A percentile compares a stretch with the other conserved stretches of the same genome.
Conservation (phyloP, 1,140 invertebrate genomes). For the Drosophila lacteicornis region DNA sequence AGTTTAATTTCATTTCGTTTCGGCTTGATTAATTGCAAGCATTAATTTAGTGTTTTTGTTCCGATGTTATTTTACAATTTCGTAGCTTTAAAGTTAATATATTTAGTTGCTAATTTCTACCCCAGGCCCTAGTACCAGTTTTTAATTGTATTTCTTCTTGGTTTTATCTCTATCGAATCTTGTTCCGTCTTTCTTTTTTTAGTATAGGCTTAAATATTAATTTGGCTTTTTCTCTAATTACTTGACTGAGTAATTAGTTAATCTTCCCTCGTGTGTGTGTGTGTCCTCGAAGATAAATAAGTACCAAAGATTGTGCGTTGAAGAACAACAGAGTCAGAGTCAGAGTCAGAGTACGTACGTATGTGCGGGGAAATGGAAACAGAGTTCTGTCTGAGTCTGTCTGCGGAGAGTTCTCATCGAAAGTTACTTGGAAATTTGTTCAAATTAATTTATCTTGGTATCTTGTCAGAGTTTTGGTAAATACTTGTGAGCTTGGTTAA, state of each 20-base stretch:
- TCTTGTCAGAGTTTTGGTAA: slow-evolving; percentile 35
- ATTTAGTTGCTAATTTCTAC: slow-evolving; percentile 64
- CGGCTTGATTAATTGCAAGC: slow-evolving; percentile 43
- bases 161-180: slow-evolving; percentile 24
- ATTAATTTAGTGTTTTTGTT: slow-evolving; percentile 55
- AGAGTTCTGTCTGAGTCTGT: slow-evolving; percentile 30
- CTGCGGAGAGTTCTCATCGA: slow-evolving; percentile 1
- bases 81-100: slow-evolving; percentile 46
- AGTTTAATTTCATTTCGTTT: slow-evolving; percentile 47
- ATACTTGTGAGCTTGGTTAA: slow-evolving; percentile 36
- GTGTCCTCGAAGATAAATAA: slow-evolving; percentile 38
- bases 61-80: slow-evolving; percentile 56
- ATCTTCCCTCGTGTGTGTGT: slow-evolving; percentile 17
- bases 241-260: slow-evolving; percentile 34
- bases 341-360: slow-evolving; percentile 16
- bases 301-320: slow-evolving; percentile 38
- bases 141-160: slow-evolving; percentile 25
- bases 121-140: slow-evolving; percentile 77
- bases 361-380: slow-evolving; percentile 2
- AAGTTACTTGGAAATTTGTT: slow-evolving; percentile 38
- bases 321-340: slow-evolving; percentile 24
- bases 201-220: slow-evolving; percentile 72
- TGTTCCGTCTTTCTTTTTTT: slow-evolving; percentile 15
- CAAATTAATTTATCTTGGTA: slow-evolving; percentile 35
- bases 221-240: slow-evolving; percentile 72